Evolutionary conservation across 2,888 invertebrate genomes (phyloP).

Genomic region (Drosophila pullipes): DNA sequence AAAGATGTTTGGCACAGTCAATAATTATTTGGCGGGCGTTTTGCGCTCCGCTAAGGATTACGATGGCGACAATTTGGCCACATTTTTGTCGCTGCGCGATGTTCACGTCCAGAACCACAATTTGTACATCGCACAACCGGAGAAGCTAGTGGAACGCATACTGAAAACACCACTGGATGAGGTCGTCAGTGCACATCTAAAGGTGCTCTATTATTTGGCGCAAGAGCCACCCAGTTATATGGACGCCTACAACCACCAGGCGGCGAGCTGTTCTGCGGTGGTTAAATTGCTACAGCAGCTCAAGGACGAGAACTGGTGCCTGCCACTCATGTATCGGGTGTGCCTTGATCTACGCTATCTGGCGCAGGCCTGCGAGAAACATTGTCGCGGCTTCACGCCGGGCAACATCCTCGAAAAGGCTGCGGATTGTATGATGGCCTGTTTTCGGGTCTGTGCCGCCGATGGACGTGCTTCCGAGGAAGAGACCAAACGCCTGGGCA

Average conservation of each 20-base stretch:
- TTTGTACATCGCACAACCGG: constrained; percentile 90
- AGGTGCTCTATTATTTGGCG: constrained; percentile 87
- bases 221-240: constrained; percentile 86
- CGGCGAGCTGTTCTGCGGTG: constrained; percentile 91
- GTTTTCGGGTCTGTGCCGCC: constrained; percentile 97
- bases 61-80: constrained; percentile 88
- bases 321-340: constrained; percentile 96
- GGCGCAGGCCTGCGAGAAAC: constrained; percentile 92
- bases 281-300: constrained; percentile 93
- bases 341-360: constrained; percentile 95
- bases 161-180: constrained; percentile 91
- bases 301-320: constrained; percentile 98
- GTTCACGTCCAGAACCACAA: constrained; percentile 90
- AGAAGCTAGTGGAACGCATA: constrained; percentile 89
- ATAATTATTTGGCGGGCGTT: constrained; percentile 85
- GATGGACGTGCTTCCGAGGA: constrained; percentile 92
- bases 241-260: constrained; percentile 92
- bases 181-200: constrained; percentile 90
- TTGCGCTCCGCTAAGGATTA: constrained; percentile 88
- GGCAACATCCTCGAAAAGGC: constrained; percentile 92
- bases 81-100: constrained; percentile 89
- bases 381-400: constrained; percentile 78
- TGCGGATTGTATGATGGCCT: constrained; percentile 96
- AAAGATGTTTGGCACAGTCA: constrained; percentile 76
- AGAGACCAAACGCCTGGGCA: constrained; percentile 97